phyloP scores from a whole-genome alignment of 2,888 invertebrate genomes.

The Xiphydria camelus region DNA sequence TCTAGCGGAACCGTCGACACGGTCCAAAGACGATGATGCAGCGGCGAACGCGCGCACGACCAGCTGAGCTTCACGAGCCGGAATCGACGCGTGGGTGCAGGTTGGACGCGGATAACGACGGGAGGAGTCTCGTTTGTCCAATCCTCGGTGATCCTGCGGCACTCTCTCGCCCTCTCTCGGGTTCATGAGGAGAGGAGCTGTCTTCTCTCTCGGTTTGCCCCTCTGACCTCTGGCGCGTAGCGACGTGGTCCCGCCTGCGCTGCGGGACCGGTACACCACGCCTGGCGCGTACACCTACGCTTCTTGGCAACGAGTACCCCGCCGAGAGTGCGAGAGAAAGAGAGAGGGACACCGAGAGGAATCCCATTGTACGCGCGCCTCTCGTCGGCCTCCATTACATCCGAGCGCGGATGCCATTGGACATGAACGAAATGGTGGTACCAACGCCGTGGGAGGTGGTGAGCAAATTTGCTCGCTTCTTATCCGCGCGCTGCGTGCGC shows the following conservation, averaged over 20 bases:
- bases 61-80: no score
- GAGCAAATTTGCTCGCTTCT: no score
- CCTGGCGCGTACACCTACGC: slow-evolving; percentile 34
- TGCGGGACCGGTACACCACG: slow-evolving; percentile 25
- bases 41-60: no score
- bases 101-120: slow-evolving; percentile 48
- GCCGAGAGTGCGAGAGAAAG: neutral
- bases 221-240: slow-evolving; percentile 26
- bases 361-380: neutral
- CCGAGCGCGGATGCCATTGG: neutral
- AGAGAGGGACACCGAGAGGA: neutral
- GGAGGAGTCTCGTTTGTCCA: slow-evolving; percentile 55
- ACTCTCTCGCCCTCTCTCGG: slow-evolving; percentile 26
- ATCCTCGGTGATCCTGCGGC: slow-evolving; percentile 47
- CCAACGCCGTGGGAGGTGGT: no score
- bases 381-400: neutral
- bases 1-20: neutral
- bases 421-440: no score
- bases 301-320: slow-evolving; percentile 10
- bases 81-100: slow-evolving; percentile 54
- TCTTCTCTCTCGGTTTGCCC: slow-evolving; percentile 9
- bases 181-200: no score
- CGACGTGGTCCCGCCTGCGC: slow-evolving; percentile 25
- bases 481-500: no score
- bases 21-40: slow-evolving; percentile 7